These are phyloP conservation scores for Takifugu flavidus DNA, from an alignment of 2,113 vertebrate species.

Conservation along the genomic window DNA sequence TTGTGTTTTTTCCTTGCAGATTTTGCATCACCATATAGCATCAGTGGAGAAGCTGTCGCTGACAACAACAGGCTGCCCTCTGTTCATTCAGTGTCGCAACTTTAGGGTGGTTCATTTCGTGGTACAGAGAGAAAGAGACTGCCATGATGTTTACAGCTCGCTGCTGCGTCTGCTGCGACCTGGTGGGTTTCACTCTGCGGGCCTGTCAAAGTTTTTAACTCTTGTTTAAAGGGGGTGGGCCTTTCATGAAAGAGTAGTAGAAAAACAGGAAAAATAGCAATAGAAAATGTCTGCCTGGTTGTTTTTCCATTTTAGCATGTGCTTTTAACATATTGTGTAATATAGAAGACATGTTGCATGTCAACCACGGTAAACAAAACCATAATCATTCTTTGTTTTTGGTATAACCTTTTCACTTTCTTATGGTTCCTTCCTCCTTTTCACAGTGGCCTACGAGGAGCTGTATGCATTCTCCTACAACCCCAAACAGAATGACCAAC, in stretches of 20 bases:
- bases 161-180: constrained; percentile 87
- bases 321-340: no score
- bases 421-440: background rate
- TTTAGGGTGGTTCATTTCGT: constrained; percentile 93
- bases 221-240: background rate
- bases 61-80: constrained; percentile 91
- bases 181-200: constrained; percentile 70
- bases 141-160: constrained; percentile 97
- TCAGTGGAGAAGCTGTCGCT: constrained; percentile 91
- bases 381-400: background rate
- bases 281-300: no score
- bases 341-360: no score
- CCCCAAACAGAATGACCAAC: constrained; percentile 92
- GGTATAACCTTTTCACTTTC: background rate
- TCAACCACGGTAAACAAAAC: background rate
- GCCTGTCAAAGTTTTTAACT: background rate
- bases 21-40: constrained; percentile 95
- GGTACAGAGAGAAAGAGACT: constrained; percentile 90
- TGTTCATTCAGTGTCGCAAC: constrained; percentile 95
- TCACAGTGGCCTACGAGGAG: constrained; percentile 83
- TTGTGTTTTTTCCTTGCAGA: constrained; percentile 67
- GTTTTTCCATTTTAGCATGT: no score
- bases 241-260: background rate
- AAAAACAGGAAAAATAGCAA: no score
- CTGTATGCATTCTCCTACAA: constrained; percentile 98